Conservation (phyloP, 2,797 vertebrate species). For the Selene dorsalis region DNA sequence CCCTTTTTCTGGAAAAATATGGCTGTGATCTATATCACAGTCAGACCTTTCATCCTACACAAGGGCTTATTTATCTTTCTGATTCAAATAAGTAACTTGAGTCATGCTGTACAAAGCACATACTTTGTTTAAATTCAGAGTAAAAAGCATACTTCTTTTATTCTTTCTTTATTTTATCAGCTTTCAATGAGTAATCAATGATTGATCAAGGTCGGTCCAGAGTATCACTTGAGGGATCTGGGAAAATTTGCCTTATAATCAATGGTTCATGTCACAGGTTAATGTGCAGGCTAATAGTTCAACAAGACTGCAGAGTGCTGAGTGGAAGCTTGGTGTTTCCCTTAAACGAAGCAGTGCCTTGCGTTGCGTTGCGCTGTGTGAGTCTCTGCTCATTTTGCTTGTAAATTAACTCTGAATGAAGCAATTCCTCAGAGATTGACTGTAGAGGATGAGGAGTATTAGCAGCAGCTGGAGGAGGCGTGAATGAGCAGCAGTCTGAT, state of each 20-base stretch:
- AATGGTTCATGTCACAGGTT: not conserved
- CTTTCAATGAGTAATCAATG: not conserved
- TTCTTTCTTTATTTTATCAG: not conserved
- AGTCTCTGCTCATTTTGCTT: conserved; percentile 53
- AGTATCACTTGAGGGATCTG: not conserved
- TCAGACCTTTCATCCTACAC: not conserved
- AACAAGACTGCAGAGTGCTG: not conserved
- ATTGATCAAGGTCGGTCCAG: not conserved
- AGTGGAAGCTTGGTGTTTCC: not conserved
- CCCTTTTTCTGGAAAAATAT: not conserved
- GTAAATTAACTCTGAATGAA: conserved; percentile 61
- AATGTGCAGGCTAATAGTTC: conserved; percentile 4
- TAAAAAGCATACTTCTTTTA: not conserved
- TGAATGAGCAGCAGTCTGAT: conserved; percentile 23
- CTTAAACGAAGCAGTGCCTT: conserved; percentile 18
- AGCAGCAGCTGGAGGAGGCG: conserved; percentile 47
- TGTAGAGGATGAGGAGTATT: conserved; percentile 29
- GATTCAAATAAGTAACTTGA: not conserved
- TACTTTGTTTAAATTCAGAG: not conserved
- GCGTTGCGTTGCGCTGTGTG: not conserved
- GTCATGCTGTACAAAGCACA: not conserved
- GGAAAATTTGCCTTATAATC: conserved; percentile 1
- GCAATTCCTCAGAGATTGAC: conserved; percentile 40
- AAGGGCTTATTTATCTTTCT: not conserved
- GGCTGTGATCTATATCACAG: not conserved